Evolutionary conservation across 2,888 invertebrate genomes (phyloP), one percentile per base, ranked within the genome.

Genomic region (Drosophila setosimentum): DNA sequence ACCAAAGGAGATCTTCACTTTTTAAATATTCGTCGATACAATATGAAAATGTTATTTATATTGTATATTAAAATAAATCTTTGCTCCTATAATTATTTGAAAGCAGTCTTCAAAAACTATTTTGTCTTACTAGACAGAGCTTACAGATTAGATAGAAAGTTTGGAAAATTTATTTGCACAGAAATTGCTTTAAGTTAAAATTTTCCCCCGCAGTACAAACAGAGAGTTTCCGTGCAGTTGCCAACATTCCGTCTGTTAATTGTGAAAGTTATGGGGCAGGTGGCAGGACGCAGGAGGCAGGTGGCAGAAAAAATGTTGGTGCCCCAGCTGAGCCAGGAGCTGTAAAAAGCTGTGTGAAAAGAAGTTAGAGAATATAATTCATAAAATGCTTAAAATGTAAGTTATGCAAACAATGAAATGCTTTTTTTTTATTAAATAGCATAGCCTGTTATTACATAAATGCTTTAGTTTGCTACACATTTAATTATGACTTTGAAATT

Each of bases 201-300:
- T 64, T 67, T 62, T 30, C 45, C 18, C 29, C 53, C 55, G 45
- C 49, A 42, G 48, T 35, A 59, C 30, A 48, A 42, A 40, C 55
- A 68, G 63, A 73, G 72, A 69, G 67, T 76, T 64, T 55, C 40
- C 40, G 48, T 32, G 53, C 68, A 65, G 68, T 68, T 68, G 57
- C 55, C 55, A 70, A 70, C 68, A 62, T 77, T 77, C 49, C 32
- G 29, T 58, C 60, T 51, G 71, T 71, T 85, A 83, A 83, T 83
- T 83, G 83, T 75, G 57, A 62, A 80, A 80, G 69, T 80, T 78
- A 80, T 83, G 69, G 68, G 76, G 57, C 48, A 40, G n/a, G n/a
- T n/a, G n/a, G n/a, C n/a, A n/a, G n/a, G n/a, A 58, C 63, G 30
- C 45, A 24, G 40, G 53, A n/a, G 40, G 42, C 18, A n/a, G 24